Evolutionary conservation across 1,140 invertebrate genomes (phyloP).

Genomic region (Lutraria rhynchaena): DNA sequence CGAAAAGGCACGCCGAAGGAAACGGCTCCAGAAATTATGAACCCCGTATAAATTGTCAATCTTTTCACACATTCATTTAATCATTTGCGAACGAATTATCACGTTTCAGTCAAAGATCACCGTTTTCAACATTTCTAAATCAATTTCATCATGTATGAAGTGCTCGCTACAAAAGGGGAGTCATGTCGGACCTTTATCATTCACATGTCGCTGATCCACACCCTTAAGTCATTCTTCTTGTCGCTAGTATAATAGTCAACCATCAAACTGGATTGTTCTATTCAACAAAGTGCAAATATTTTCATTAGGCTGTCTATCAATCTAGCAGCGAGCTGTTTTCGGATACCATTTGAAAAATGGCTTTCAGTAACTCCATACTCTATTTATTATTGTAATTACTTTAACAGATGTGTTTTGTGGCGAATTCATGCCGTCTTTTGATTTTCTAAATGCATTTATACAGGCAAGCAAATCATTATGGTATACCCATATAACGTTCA

Average conservation of each 20-base stretch:
- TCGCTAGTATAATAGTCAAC: constrained; percentile 34
- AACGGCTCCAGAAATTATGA: too few relatives aligned
- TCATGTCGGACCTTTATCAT: constrained; percentile 37
- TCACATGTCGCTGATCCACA: constrained; percentile 44
- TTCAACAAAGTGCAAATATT: constrained; percentile 60
- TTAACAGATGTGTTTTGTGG: constrained; percentile 53
- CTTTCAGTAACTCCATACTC: constrained; percentile 45
- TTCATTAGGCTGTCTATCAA: constrained; percentile 56
- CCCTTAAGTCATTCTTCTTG: constrained; percentile 49
- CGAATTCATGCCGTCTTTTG: constrained; percentile 32
- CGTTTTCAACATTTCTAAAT: constrained; percentile 6
- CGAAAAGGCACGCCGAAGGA: too few relatives aligned
- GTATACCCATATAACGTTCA: constrained; percentile 35
- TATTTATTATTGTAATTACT: constrained; percentile 52
- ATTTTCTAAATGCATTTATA: constrained; percentile 49
- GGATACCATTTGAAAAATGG: constrained; percentile 50
- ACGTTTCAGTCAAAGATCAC: neutral
- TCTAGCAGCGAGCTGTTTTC: constrained; percentile 7
- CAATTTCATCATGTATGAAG: constrained; percentile 17
- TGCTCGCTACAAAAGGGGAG: constrained; percentile 7
- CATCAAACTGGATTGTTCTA: constrained; percentile 55
- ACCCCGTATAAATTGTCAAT: too few relatives aligned
- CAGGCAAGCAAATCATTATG: constrained; percentile 27
- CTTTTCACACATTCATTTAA: too few relatives aligned
- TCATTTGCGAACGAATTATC: neutral